A percentile compares a stretch with the other conserved stretches of the same genome.
These are phyloP conservation scores for Synaphobranchus kaupii DNA, from an alignment of 2,797 vertebrate genomes.

Conservation along the genomic window DNA sequence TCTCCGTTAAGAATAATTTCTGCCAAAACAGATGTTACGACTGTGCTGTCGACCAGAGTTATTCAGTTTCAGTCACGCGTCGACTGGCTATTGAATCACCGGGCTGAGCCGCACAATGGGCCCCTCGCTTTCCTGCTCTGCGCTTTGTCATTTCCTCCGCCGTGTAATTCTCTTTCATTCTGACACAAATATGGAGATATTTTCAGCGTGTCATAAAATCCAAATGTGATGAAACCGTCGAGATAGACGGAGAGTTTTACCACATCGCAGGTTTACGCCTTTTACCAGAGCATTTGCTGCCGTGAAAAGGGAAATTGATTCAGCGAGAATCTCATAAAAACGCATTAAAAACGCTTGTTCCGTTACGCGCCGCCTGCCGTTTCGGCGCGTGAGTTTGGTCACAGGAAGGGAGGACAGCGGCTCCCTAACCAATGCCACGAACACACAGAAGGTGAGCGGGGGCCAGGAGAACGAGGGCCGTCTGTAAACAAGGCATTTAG, in stretches of 20 bases:
- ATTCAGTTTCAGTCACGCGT: background rate
- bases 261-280: background rate
- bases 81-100: background rate
- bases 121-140: background rate
- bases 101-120: background rate
- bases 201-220: background rate
- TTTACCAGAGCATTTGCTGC: background rate
- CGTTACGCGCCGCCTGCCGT: background rate
- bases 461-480: background rate
- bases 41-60: background rate
- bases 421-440: background rate
- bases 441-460: background rate
- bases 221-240: background rate
- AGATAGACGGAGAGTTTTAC: background rate
- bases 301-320: conserved; percentile 21
- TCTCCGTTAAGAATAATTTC: background rate
- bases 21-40: background rate
- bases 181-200: background rate
- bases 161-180: background rate
- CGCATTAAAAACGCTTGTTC: conserved; percentile 15
- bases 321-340: conserved; percentile 23
- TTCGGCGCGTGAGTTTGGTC: background rate
- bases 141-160: background rate
- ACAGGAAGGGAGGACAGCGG: background rate
- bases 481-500: background rate